Percentiles rank a stretch among this genome's conserved stretches.
phyloP scores from a whole-genome alignment of 2,797 vertebrate species.

The Myripristis jacobus region DNA sequence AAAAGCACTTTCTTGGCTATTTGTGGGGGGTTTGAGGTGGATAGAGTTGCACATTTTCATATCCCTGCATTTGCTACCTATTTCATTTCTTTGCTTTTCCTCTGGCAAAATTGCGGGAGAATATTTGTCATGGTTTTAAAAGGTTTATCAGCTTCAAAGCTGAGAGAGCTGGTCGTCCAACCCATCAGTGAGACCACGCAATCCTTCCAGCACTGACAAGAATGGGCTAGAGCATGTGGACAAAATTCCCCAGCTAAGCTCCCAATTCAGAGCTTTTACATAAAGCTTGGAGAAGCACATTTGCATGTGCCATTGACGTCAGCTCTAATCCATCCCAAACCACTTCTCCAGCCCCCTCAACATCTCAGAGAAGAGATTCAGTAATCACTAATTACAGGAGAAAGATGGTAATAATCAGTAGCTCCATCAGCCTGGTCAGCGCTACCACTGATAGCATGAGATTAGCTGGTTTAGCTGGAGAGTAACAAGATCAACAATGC shows the following conservation, averaged over 20 bases:
- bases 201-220: conserved; percentile 77
- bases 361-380: conserved; percentile 52
- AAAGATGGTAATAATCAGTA: conserved; percentile 47
- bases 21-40: conserved; percentile 40
- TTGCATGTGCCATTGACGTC: conserved; percentile 78
- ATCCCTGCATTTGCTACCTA: conserved; percentile 66
- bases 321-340: conserved; percentile 72
- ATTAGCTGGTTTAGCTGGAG: conserved; percentile 28
- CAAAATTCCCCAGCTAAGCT: conserved; percentile 75
- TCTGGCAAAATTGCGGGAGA: conserved; percentile 74
- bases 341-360: conserved; percentile 58
- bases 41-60: conserved; percentile 58
- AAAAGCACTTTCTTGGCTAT: conserved; percentile 22
- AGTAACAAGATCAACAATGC: conserved; percentile 6
- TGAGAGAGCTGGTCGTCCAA: conserved; percentile 70
- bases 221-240: conserved; percentile 75
- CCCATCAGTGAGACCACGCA: conserved; percentile 74
- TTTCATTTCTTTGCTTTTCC: conserved; percentile 69
- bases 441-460: conserved; percentile 21
- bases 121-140: conserved; percentile 85
- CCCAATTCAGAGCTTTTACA: conserved; percentile 72
- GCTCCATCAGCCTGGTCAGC: conserved; percentile 44
- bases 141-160: conserved; percentile 86
- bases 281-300: conserved; percentile 75
- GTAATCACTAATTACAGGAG: conserved; percentile 65